Conservation (phyloP, 1,140 invertebrate genomes). For the Pachypeltis micranthus region DNA sequence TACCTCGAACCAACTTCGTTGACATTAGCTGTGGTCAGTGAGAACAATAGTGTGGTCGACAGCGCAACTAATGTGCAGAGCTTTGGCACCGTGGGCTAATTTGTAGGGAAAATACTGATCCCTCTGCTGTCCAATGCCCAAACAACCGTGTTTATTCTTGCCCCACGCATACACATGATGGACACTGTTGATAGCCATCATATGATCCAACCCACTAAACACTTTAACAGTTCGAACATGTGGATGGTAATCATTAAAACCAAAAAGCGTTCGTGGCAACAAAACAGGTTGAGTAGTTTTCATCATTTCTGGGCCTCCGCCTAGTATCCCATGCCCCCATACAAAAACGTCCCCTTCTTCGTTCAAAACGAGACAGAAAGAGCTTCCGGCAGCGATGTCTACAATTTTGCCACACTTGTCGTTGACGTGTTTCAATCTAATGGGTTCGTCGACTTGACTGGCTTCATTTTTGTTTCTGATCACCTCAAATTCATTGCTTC, state of each 20-base stretch:
- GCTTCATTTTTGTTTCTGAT: conserved; percentile 38
- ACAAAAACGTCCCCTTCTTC: conserved; percentile 72
- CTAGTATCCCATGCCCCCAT: conserved; percentile 88
- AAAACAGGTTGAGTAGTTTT: conserved; percentile 49
- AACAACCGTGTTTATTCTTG: conserved; percentile 63
- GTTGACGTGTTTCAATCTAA: neutral
- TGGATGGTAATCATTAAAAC: conserved; percentile 65
- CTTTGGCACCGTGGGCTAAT: conserved; percentile 43
- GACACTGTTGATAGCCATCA: conserved; percentile 63
- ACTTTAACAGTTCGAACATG: conserved; percentile 53
- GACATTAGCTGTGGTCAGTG: neutral
- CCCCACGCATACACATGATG: conserved; percentile 88
- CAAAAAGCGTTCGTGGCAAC: conserved; percentile 72
- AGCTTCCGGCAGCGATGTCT: conserved; percentile 75
- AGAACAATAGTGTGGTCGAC: conserved; percentile 46
- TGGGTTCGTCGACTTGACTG: conserved; percentile 45
- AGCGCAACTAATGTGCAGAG: conserved; percentile 41
- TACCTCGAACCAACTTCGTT: too few species aligned
- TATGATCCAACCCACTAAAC: conserved; percentile 59
- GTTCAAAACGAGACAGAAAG: conserved; percentile 71
- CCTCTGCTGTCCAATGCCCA: conserved; percentile 65
- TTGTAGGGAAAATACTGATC: conserved; percentile 83
- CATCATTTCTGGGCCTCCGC: conserved; percentile 67
- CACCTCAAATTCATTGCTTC: conserved; percentile 89
- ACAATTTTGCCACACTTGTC: conserved; percentile 50